These are phyloP conservation scores for Pelochelys cantorii DNA, from an alignment of 2,797 vertebrate species.

Conservation along the genomic window DNA sequence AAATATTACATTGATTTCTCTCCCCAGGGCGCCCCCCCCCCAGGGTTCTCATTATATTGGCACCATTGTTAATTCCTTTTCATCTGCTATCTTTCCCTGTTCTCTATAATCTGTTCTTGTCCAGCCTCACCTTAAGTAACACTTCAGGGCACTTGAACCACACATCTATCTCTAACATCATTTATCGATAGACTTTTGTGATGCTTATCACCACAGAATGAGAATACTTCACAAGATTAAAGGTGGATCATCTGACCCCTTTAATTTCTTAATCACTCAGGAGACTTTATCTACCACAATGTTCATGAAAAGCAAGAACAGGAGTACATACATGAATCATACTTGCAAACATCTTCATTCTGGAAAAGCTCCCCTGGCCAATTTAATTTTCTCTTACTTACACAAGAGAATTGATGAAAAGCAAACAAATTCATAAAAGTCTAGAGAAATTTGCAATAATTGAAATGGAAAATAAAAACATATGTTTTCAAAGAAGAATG, in stretches of 20 bases:
- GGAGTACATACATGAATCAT: conserved; percentile 42
- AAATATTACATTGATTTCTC: not conserved
- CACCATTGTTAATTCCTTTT: not conserved
- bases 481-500: not conserved
- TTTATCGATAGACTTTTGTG: not conserved
- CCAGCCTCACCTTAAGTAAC: conserved; percentile 46
- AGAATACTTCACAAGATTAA: conserved; percentile 57
- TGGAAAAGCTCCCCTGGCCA: not conserved
- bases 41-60: not conserved
- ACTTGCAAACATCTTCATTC: conserved; percentile 33
- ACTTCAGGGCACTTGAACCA: not conserved
- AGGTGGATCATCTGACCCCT: conserved; percentile 39
- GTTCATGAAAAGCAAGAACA: conserved; percentile 14
- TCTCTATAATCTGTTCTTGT: conserved; percentile 31
- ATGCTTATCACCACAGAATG: conserved; percentile 15
- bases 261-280: conserved; percentile 48
- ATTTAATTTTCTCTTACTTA: conserved; percentile 32
- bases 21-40: not conserved
- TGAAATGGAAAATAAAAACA: not conserved
- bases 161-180: conserved; percentile 19
- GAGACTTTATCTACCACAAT: conserved; percentile 24
- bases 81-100: not conserved
- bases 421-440: not conserved
- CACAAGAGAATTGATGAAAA: conserved; percentile 11
- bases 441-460: not conserved